Base-by-base conservation (phyloP, 2,888 invertebrate genomes). In the Agrotis clavis region DNA sequence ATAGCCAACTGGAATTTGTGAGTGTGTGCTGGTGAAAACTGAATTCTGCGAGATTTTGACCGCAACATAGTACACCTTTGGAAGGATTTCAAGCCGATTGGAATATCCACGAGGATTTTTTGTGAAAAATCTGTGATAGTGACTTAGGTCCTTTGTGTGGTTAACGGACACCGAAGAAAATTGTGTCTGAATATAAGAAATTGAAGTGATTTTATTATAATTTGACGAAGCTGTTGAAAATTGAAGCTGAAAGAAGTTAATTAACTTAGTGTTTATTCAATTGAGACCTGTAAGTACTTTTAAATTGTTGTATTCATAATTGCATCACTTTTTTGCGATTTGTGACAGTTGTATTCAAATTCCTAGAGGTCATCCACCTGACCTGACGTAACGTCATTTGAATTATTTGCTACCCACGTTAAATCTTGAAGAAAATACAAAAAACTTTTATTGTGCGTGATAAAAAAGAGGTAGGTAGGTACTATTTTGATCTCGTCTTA, bases 1-100 rank as follows among this genome's bases (percentile, higher is more conserved):
- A 87, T 89, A 92, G 91, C 90, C 92, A 83, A 89, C 90, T 92
- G 82, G 89, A 91, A 90, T 91, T 85, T 91, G 92, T 91, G 91
- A 88, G 91, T 92, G 92, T 89, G 92, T 90, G 87, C 89, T 77
- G 91, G 92, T 93, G 92, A 90, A 91, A 90, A 89, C 87, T 91
- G 86, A 86, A 83, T 88, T 87, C 85, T 87, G 90, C 85, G 77
- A 90, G 87, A 89, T 89, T 87, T 90, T 92, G 90, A 91, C 91
- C 90, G 90, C 89, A 88, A 91, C 88, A 89, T 92, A 93, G 92
- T 92, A 92, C 90, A 86, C 82, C 82, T 83, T 73, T 83, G 83
- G 71, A 81, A 81, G 81, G 83, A 84, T 84, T 88, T 84, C 50
- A 84, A 89, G 83, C 85, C 85, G 81, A 87, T 87, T 82, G 78